Base-by-base conservation (phyloP, 2,113 vertebrate genomes). In the Maccullochella peelii region DNA sequence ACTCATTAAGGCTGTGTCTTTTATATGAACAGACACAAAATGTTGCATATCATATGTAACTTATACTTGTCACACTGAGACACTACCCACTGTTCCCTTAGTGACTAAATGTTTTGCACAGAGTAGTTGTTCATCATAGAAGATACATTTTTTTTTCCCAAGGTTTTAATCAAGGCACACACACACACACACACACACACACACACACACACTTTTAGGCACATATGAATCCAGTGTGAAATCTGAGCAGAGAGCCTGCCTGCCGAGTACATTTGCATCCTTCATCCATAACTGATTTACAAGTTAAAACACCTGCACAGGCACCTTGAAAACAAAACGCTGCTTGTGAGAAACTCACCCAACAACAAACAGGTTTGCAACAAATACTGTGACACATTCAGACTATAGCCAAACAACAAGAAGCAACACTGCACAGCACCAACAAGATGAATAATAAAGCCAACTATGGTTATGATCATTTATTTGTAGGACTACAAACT, bases 261-360 rank as follows among this genome's bases (percentile, higher is more conserved):
- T 55, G 55, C 2, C 8, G 8, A 62, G n/a, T n/a, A 76, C 50
- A 90, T 94, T 94, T 94, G 88, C 90, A 93, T 95, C 68, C 6
- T 61, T 86, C 55, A 86, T 44, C 57, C 73, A 73, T 36, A 87
- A 85, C 67, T 86, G 73, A 94, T 94, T 94, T 95, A 83, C 91
- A 93, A 92, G 92, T 91, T 52, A 92, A 93, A 93, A 88, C 3
- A 0, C 33, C 38, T 70, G 65, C 62, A 69, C 75, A 67, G 21
- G 36, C 40, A 68, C 18, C 61, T n/a, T 49, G 20, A 59, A 83
- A 69, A 54, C 12, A 74, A 73, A 77, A 27, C 20, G 2, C 20
- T 40, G 58, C 25, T 25, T 73, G 23, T 47, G 15, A 33, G 36
- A 80, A 75, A 77, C 25, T 8, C 30, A 14, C 25, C 15, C n/a